Conservation (phyloP, 2,888 invertebrate genomes). For the Mythimna vitellina region DNA sequence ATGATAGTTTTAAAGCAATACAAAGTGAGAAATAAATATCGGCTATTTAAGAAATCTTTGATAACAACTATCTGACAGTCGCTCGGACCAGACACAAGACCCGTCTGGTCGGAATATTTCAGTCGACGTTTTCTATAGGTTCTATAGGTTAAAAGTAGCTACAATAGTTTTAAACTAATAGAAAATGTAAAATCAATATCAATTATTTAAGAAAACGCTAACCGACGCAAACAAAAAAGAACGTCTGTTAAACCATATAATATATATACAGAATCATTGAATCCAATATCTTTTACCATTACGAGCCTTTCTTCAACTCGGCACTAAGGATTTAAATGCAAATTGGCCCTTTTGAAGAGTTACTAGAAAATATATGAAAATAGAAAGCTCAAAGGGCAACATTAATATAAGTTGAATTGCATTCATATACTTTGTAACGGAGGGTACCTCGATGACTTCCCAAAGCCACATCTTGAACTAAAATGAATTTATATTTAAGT, state of each 20-base stretch:
- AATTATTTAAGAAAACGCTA: not conserved
- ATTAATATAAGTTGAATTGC: conserved; percentile 45
- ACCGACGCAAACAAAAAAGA: conserved; percentile 4
- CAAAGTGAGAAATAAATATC: no score
- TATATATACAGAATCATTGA: conserved; percentile 36
- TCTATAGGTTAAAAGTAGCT: no score
- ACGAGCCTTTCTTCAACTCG: conserved; percentile 18
- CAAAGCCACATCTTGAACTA: conserved; percentile 13
- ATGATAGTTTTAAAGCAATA: no score
- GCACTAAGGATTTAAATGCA: conserved; percentile 62
- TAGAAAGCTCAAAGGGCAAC: conserved; percentile 47
- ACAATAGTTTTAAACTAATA: no score
- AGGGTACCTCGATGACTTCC: not conserved
- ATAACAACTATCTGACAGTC: no score
- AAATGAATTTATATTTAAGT: conserved; percentile 22
- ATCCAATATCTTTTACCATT: conserved; percentile 50
- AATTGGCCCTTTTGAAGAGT: conserved; percentile 60
- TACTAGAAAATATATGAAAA: conserved; percentile 55
- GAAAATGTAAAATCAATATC: not conserved
- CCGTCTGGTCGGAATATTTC: no score
- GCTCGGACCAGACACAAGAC: no score
- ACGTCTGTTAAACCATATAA: conserved; percentile 23
- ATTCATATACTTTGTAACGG: conserved; percentile 41
- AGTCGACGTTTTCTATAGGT: no score
- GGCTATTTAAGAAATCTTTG: no score